Evolutionary conservation across 2,888 invertebrate species (phyloP), one percentile per base, ranked within the genome.

Genomic region (Metellina segmentata): DNA sequence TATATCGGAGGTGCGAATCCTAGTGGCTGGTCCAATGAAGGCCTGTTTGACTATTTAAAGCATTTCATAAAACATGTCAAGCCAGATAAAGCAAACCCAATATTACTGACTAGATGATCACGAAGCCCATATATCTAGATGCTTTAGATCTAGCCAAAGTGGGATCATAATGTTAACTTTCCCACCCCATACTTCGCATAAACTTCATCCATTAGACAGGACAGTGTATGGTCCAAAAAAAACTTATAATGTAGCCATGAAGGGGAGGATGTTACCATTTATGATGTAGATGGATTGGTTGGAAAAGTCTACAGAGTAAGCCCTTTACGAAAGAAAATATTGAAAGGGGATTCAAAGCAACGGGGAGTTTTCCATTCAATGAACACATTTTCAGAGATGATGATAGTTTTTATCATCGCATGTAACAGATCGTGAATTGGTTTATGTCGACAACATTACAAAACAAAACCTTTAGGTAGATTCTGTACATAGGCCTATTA

Each of bases 1-100:
- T 16, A 96, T 96, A 94, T 96, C 97, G 96, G 95, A 69, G 8
- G 93, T 93, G 82, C 90, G 93, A 90, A 93, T 93, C 53, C 89
- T 20, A 93, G 92, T 34, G 94, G 94, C 0, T 94, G 94, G 94
- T 94, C 94, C 94, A 93, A 93, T 48, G 93, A 81, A 91, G 94
- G 93, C 6, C 94, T 93, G 34, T 94, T 94, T 91, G 79, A 85
- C 8, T 94, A 93, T 85, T 53, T 94, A 92, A 93, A 94, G 93
- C 94, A 94, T 93, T 94, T 94, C 90, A 93, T 94, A 7, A 89
- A 94, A 79, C 93, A 93, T 93, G 93, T 92, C 34, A 94, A 93
- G 85, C 13, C 11, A 13, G 61, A 61, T 61, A 4, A 61, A 61
- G 94, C 70, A 13, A 72, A 49, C 7, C 69, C 61, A 48, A 20